Conservation (phyloP, 2,113 vertebrate genomes). For the Sciurus niger region DNA sequence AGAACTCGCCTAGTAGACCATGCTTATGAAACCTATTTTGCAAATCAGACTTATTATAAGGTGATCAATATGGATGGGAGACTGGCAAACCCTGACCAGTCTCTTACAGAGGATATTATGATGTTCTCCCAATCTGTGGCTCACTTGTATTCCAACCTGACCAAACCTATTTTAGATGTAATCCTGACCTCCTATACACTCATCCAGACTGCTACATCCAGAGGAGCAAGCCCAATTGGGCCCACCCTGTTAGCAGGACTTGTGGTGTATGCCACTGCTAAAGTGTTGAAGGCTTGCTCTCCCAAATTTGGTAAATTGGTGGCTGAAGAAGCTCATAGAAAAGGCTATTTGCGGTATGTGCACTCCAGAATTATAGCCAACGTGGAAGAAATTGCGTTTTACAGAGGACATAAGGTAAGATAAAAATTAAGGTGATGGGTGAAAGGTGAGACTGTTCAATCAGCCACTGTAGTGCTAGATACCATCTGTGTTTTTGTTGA, state of each 20-base stretch:
- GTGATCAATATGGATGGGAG: constrained; percentile 98
- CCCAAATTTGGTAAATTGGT: constrained; percentile 97
- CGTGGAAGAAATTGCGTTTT: constrained; percentile 99
- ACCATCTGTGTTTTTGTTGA: constrained; percentile 69
- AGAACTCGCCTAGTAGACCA: constrained; percentile 96
- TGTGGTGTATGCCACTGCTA: constrained; percentile 96
- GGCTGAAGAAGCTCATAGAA: constrained; percentile 97
- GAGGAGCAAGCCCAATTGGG: constrained; percentile 95
- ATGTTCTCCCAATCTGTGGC: constrained; percentile 98
- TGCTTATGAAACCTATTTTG: constrained; percentile 96
- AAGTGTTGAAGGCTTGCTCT: constrained; percentile 96
- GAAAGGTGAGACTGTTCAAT: constrained; percentile 15
- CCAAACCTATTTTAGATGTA: constrained; percentile 98
- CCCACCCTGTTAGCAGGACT: constrained; percentile 96
- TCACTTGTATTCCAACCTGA: constrained; percentile 98
- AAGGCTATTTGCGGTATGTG: constrained; percentile 96
- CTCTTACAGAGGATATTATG: constrained; percentile 97
- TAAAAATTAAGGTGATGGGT: neutral
- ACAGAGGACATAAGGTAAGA: constrained; percentile 97
- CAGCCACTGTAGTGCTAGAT: neutral
- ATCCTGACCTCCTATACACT: constrained; percentile 97
- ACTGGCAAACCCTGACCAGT: constrained; percentile 98
- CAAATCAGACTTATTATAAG: constrained; percentile 96
- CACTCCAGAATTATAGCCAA: constrained; percentile 99
- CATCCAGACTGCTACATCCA: constrained; percentile 94